phyloP scores from a whole-genome alignment of 2,888 invertebrate genomes.

The Labia minor region DNA sequence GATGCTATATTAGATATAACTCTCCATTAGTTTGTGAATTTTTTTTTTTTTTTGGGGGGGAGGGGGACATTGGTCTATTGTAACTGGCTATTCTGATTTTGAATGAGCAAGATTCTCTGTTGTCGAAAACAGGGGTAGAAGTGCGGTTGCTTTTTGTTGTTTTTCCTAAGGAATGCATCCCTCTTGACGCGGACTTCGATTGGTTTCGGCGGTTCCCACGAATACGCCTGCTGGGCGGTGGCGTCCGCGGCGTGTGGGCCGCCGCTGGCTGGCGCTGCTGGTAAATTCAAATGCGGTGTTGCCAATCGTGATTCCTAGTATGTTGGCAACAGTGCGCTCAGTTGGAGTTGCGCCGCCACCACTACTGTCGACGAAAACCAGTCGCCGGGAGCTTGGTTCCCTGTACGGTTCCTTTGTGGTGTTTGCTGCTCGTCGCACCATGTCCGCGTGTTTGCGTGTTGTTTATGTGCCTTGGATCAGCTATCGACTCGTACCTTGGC shows the following conservation, averaged over 20 bases:
- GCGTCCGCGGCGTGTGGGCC: conserved; percentile 9
- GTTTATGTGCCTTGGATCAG: neutral
- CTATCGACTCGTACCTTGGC: neutral
- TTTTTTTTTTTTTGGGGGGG: too few species aligned
- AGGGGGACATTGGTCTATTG: too few species aligned
- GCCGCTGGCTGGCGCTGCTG: conserved; percentile 13
- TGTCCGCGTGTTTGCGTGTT: conserved; percentile 1
- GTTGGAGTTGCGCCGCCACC: conserved; percentile 1
- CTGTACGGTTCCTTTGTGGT: neutral
- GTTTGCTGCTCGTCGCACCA: neutral
- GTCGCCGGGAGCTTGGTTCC: neutral
- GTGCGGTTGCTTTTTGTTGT: too few species aligned
- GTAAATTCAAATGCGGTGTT: neutral
- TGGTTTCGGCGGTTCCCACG: neutral
- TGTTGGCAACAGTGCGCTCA: neutral
- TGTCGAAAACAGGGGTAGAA: too few species aligned
- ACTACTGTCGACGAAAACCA: neutral
- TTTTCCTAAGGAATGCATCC: too few species aligned
- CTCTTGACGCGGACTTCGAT: too few species aligned
- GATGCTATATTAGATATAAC: too few species aligned
- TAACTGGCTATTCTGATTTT: too few species aligned
- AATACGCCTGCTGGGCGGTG: neutral
- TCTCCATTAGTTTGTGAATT: too few species aligned
- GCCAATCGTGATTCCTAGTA: neutral
- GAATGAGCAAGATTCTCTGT: too few species aligned